Evolutionary conservation across 2,888 invertebrate species (phyloP).

Genomic region (Ormyrus rosae): DNA sequence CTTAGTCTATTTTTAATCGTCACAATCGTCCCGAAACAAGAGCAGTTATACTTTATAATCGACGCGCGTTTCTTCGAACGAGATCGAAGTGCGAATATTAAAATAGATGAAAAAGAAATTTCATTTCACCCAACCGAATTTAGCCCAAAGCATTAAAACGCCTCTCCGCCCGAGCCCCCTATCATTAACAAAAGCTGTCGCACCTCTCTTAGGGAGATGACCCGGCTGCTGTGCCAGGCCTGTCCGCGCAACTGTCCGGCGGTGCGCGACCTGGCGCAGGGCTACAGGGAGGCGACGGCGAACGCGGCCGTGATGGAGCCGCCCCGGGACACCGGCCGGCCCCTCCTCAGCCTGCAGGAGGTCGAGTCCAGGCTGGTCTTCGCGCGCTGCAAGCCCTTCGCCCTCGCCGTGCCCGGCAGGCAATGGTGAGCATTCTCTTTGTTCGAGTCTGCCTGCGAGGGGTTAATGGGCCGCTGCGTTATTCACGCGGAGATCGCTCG

Average conservation of each 20-base stretch:
- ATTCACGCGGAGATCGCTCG: too few species aligned
- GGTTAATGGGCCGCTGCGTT: too few species aligned
- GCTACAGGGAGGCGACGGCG: conserved; percentile 88
- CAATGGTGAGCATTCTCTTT: conserved; percentile 80
- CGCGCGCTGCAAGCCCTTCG: conserved; percentile 93
- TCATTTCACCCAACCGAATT: too few species aligned
- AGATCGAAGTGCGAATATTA: too few species aligned
- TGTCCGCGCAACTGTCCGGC: conserved; percentile 72
- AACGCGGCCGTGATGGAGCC: conserved; percentile 92
- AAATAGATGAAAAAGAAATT: too few species aligned
- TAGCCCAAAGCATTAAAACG: too few species aligned
- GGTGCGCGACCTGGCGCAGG: conserved; percentile 71
- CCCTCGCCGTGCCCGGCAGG: conserved; percentile 87
- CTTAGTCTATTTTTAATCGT: too few species aligned
- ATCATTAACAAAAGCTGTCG: neutral
- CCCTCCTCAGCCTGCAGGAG: conserved; percentile 88
- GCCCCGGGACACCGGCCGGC: conserved; percentile 86
- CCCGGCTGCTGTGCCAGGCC: conserved; percentile 70
- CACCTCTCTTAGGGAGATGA: conserved; percentile 71
- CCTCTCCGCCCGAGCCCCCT: neutral
- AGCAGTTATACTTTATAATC: too few species aligned
- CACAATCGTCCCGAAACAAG: too few species aligned
- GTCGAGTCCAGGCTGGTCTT: conserved; percentile 92
- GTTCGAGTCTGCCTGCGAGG: neutral
- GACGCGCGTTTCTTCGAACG: too few species aligned